Base-by-base conservation (phyloP, 1,140 invertebrate genomes). In the Pissodes strobi region DNA sequence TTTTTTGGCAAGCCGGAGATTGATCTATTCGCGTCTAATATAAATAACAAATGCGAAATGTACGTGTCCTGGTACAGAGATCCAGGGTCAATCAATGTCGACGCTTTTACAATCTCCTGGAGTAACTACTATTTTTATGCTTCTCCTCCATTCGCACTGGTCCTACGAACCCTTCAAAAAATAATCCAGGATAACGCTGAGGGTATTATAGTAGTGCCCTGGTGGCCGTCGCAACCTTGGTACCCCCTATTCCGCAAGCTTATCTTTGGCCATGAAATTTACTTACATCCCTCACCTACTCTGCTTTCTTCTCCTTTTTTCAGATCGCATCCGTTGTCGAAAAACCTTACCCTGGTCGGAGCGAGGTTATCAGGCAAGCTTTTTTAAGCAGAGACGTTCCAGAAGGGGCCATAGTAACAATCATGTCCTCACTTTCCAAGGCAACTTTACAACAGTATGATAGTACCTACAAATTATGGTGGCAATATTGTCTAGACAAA, bases 171-270 rank as follows among this genome's bases (percentile, higher is more conserved):
- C 2, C 9, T 46, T 2, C 43, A 46, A 46, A 46, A 52, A 52
- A 52, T 34, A 1, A 19, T 9, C 3, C 2, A n/a, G n/a, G n/a
- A n/a, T n/a, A n/a, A n/a, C n/a, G n/a, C n/a, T n/a, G n/a, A n/a
- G n/a, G n/a, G n/a, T 25, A 25, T 15, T n/a, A 2, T 55, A 9
- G 37, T 38, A 2, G 52, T 55, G 13, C 52, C 52, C 9, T 19
- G n/a, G 13, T 55, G 52, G 52, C 13, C 27, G 13, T 38, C 52
- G 17, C 52, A 55, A 39, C 27, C 52, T 9, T 55, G 52, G 52
- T 55, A 38, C n/a, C 37, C 52, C 15, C 15, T 55, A 2, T 55
- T 55, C n/a, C 25, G 25, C 15, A 55, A 55, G 12, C 18, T 55
- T 2, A 55, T 37, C n/a, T 13, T 37, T 1, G 25, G 38, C 4